Evolutionary conservation across 2,888 invertebrate genomes (phyloP), one percentile per base, ranked within the genome.

Genomic region (Cactoblastis cactorum): DNA sequence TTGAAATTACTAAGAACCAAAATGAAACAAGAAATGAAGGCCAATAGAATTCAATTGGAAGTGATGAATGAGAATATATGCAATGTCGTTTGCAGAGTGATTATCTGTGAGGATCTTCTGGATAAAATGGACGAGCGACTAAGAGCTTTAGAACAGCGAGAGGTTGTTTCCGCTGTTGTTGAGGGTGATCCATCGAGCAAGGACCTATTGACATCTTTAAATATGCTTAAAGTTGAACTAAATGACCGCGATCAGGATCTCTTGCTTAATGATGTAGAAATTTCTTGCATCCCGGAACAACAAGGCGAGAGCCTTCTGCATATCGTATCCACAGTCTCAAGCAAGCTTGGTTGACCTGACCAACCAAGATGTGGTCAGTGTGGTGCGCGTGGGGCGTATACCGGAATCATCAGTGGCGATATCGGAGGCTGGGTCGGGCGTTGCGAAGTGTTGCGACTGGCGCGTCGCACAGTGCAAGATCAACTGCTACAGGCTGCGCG

Each of bases 371-470:
- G 18, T 49, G 4, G 32, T 49, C 8, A 38, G 32, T 11, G 39
- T 18, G 2, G n/a, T 2, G 3, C 38, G 48, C n/a, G 48, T 18
- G 11, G 48, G 48, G 2, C 38, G 38, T 1, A 11, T 17, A 5
- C 32, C 15, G 8, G 34, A 34, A 2, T 8, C 38, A 8, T 9
- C 9, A 1, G 33, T 11, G 11, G 39, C 14, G n/a, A n/a, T n/a
- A n/a, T n/a, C n/a, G 19, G 46, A 32, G 22, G 34, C 14, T 45
- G 12, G 15, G 22, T 38, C 50, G 50, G 1, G 38, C 45, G 38
- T 45, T 37, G 15, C 45, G 45, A 3, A 45, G 46, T 51, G 14
- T 46, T 46, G 1, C 51, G 51, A 14, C 33, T 51, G 39, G 51
- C 33, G 33, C 45, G 46, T 1, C 51, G 39, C n/a, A 34, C 46